phyloP scores from a whole-genome alignment of 2,113 vertebrate genomes.

The Sylvietta virens region DNA sequence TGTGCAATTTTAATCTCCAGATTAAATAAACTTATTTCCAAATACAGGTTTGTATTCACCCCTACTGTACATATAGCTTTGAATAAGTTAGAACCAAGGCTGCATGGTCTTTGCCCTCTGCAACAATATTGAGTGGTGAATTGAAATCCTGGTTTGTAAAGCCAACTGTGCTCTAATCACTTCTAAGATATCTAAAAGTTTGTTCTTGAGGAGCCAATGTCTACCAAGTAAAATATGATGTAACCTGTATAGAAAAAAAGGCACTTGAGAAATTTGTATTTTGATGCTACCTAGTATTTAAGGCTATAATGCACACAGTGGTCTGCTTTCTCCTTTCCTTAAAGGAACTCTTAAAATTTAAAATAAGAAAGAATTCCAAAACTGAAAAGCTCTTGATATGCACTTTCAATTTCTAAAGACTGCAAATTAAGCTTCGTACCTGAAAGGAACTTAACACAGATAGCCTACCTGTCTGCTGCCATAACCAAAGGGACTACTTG shows the following conservation, averaged over 20 bases:
- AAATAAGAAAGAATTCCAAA: neutral
- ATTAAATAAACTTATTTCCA: neutral
- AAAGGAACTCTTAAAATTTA: neutral
- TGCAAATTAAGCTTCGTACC: neutral
- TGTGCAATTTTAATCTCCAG: neutral
- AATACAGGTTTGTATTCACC: neutral
- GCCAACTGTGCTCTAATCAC: neutral
- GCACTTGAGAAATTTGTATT: neutral
- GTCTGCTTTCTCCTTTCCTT: neutral
- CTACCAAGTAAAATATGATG: neutral
- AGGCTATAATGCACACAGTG: neutral
- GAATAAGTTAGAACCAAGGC: neutral
- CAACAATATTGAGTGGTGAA: rapidly evolving
- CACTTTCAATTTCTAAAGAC: neutral
- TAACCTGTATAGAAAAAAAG: neutral
- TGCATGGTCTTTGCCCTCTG: neutral
- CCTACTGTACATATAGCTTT: neutral
- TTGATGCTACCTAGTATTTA: neutral
- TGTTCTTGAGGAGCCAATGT: neutral
- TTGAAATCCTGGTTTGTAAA: neutral
- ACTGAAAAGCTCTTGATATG: neutral
- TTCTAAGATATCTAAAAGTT: neutral
- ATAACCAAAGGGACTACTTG: conserved; percentile 89
- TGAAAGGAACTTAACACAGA: neutral
- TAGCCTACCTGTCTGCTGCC: conserved; percentile 83